Percentiles rank a stretch among this genome's conserved stretches.
phyloP scores from a whole-genome alignment of 1,140 invertebrate genomes.

The Eupristina koningsbergeri region DNA sequence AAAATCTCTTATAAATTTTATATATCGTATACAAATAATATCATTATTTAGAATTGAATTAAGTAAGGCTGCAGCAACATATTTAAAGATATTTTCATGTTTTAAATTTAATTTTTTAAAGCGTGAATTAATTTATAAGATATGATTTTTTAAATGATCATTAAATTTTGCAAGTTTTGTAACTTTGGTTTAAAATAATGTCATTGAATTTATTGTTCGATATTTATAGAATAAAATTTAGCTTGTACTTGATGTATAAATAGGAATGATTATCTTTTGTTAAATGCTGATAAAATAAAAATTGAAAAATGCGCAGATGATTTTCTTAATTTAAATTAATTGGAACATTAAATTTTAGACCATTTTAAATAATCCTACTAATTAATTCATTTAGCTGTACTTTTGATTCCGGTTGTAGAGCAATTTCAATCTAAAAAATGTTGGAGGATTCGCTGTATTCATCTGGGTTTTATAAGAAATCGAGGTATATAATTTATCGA shows the following conservation, averaged over 20 bases:
- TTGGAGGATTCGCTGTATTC: neutral
- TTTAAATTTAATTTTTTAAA: neutral
- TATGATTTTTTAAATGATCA: neutral
- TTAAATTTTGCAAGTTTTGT: too few species aligned
- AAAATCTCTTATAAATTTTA: neutral
- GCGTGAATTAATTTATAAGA: neutral
- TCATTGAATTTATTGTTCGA: neutral
- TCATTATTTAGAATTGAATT: neutral
- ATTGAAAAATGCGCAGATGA: neutral
- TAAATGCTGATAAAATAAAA: neutral
- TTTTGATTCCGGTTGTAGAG: neutral
- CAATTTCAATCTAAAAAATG: neutral
- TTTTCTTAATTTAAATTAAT: slow-evolving; percentile 6
- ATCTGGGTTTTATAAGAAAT: neutral
- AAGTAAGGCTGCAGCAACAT: neutral
- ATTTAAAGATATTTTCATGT: neutral
- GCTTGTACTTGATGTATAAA: neutral
- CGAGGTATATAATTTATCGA: neutral
- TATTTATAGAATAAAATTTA: neutral
- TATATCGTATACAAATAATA: neutral
- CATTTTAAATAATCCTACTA: slow-evolving; percentile 6
- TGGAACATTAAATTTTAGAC: neutral
- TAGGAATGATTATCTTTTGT: neutral
- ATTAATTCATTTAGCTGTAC: neutral
- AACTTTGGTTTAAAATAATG: neutral